Percentiles rank a stretch among this genome's conserved stretches.
phyloP scores from a whole-genome alignment of 2,888 invertebrate genomes.

The Ectemnius cavifrons region DNA sequence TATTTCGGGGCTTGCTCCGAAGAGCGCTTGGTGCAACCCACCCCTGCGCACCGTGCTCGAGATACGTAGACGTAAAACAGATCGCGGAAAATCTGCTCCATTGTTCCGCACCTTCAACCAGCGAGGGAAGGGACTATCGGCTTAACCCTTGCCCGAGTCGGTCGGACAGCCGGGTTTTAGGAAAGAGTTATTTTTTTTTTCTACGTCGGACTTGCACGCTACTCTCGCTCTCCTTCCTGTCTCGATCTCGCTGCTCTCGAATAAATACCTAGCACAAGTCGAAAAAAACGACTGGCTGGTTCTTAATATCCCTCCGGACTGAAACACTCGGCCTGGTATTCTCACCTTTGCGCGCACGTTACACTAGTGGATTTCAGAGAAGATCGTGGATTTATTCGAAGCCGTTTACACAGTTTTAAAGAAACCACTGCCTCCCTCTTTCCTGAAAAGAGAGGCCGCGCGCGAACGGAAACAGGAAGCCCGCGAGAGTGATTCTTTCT shows the following conservation, averaged over 20 bases:
- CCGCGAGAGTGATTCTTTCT: neutral
- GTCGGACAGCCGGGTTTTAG: conserved; percentile 44
- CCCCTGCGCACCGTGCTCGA: conserved; percentile 30
- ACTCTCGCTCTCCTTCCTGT: conserved; percentile 31
- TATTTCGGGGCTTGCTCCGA: conserved; percentile 44
- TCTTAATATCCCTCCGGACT: conserved; percentile 24
- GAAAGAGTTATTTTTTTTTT: conserved; percentile 39
- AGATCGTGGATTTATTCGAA: conserved; percentile 8
- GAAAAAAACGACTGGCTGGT: conserved; percentile 17
- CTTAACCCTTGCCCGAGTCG: conserved; percentile 47
- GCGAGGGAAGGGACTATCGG: conserved; percentile 55
- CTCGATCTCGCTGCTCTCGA: neutral
- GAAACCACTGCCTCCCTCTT: neutral
- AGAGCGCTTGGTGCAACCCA: conserved; percentile 4
- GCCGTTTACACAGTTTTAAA: neutral
- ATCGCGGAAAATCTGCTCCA: conserved; percentile 59
- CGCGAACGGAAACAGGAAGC: neutral
- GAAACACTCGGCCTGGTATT: conserved; percentile 27
- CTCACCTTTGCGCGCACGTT: conserved; percentile 21
- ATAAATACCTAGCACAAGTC: neutral
- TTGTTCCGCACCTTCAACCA: conserved; percentile 55
- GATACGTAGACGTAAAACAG: conserved; percentile 46
- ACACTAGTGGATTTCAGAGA: conserved; percentile 7
- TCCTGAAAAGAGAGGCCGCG: neutral
- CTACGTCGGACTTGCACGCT: neutral